Conservation (phyloP, 1,140 invertebrate genomes). For the Acromyrmex echinatior region DNA sequence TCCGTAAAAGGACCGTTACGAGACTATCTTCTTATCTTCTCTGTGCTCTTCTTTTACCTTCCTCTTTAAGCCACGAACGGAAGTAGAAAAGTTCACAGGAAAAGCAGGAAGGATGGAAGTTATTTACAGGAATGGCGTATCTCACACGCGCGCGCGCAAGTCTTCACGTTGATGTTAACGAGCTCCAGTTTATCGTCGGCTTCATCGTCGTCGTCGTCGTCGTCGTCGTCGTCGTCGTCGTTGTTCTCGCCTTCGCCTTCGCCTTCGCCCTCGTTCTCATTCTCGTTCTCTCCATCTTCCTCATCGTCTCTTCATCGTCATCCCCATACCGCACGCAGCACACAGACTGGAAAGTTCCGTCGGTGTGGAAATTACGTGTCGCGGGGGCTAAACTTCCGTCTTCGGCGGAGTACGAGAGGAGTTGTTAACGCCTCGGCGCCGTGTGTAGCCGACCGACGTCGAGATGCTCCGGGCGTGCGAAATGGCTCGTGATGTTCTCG, state of each 20-base stretch:
- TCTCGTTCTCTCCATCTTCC: constrained; percentile 40
- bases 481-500: constrained; percentile 55
- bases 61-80: constrained; percentile 11
- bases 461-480: constrained; percentile 33
- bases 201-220: constrained; percentile 54
- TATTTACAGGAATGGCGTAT: constrained; percentile 69
- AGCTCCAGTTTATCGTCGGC: constrained; percentile 73
- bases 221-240: constrained; percentile 19
- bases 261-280: constrained; percentile 8
- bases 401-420: constrained; percentile 19
- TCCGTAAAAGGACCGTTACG: constrained; percentile 50
- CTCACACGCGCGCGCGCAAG: constrained; percentile 51
- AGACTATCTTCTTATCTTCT: not conserved
- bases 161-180: constrained; percentile 70
- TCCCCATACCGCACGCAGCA: constrained; percentile 47
- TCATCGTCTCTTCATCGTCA: constrained; percentile 32
- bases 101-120: constrained; percentile 34
- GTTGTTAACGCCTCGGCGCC: constrained; percentile 34
- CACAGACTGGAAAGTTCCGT: constrained; percentile 43
- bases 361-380: constrained; percentile 68
- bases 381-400: constrained; percentile 53
- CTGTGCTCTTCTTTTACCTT: constrained; percentile 28
- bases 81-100: constrained; percentile 26
- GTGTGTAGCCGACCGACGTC: constrained; percentile 42
- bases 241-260: not conserved